These are phyloP conservation scores for Zaprionus kolodkinae DNA, from an alignment of 1,140 invertebrate genomes.

Conservation along the genomic window DNA sequence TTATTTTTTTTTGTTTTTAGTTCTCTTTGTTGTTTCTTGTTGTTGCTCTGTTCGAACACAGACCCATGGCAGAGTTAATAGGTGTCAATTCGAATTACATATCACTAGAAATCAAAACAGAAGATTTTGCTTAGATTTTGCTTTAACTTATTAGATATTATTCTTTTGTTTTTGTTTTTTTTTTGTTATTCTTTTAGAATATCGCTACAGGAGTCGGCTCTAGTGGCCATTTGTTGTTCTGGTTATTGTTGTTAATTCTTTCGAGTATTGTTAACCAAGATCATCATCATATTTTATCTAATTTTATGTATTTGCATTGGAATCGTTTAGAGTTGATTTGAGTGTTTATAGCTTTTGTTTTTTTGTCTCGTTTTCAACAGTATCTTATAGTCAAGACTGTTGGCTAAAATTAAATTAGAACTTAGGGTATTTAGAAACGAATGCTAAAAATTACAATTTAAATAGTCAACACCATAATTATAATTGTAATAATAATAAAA, in stretches of 20 bases:
- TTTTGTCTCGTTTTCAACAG: conserved; percentile 13
- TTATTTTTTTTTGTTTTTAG: conserved; percentile 55
- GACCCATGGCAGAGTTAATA: conserved; percentile 72
- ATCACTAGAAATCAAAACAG: conserved; percentile 79
- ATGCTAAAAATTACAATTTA: conserved; percentile 45
- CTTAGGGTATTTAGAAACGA: conserved; percentile 60
- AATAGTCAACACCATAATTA: conserved; percentile 54
- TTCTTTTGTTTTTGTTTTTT: conserved; percentile 6
- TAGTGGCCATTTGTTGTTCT: conserved; percentile 53
- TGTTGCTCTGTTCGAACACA: conserved; percentile 52
- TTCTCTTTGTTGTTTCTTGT: conserved; percentile 47
- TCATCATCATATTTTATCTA: conserved; percentile 37
- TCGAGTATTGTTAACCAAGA: conserved; percentile 58
- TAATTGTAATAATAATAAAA: conserved; percentile 58
- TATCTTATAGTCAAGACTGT: conserved; percentile 22
- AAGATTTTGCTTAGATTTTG: conserved; percentile 45
- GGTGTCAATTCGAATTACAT: conserved; percentile 65
- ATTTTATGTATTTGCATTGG: conserved; percentile 39
- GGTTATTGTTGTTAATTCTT: conserved; percentile 43
- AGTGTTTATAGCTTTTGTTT: conserved; percentile 16
- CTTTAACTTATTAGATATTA: conserved; percentile 29
- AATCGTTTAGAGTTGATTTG: conserved; percentile 51
- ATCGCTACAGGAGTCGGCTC: conserved; percentile 72
- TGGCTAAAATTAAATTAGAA: conserved; percentile 49
- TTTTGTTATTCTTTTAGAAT: conserved; percentile 73